Base-by-base conservation (phyloP, 2,888 invertebrate genomes). In the Nemotelus pantherinus region DNA sequence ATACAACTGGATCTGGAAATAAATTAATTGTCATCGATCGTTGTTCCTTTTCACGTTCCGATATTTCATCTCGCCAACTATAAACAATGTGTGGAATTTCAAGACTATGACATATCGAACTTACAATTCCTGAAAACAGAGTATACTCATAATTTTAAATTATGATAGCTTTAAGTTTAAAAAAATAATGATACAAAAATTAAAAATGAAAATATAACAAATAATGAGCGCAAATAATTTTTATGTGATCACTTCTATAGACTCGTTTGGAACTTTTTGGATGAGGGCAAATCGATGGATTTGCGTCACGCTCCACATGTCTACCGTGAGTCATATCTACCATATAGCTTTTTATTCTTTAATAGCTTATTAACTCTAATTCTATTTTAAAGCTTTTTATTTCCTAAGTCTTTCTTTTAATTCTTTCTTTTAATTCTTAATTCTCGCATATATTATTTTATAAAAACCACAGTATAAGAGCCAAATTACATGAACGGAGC, bases 1-100 rank as follows among this genome's bases (percentile, higher is more conserved):
- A 86, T 65, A 90, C 88, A 39, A 90, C 87, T 64, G 92, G 89
- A 82, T 92, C 89, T 0, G 95, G 95, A 85, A 91, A 92, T 58
- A 94, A 88, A 84, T 93, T 94, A 55, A 94, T 86, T 3, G 91
- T 89, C 85, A 90, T 91, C 60, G 88, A 87, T 74, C 90, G 89
- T 67, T 89, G 85, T 47, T 83, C 82, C 47, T 84, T 82, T 80
- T 84, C 85, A 86, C 89, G 80, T 88, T 89, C 80, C 85, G 86
- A 81, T 87, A 82, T n/a, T 77, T 78, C 78, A 9, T 71, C 70
- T 0, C 90, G 89, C 91, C 90, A 91, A 77, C 90, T 88, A 25
- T 90, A 90, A 79, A 91, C 89, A 43, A 92, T 86, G 82, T 92
- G 91, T 0, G 92, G 92, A 82, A 92, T 89, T 81, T 91, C 90